Evolutionary conservation across 1,140 invertebrate genomes (phyloP), one percentile per base, ranked within the genome.

Genomic region (Drosophila ananassae): DNA sequence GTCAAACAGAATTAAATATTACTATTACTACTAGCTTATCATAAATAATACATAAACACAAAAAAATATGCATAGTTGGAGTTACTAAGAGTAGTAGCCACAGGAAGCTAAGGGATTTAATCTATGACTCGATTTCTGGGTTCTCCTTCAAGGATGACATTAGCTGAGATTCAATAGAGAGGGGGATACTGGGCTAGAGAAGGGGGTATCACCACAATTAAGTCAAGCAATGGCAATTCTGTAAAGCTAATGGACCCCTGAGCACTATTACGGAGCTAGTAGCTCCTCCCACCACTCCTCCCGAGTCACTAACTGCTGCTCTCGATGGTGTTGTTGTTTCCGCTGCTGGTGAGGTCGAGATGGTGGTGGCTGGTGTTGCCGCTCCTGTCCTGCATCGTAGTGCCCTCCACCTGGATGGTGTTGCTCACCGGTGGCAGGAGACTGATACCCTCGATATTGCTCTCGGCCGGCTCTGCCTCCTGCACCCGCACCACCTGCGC

Each of bases 51-150:
- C 10, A 47, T 64, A 51, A 50, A 64, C 51, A 73, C 32, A 55
- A 56, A 64, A 63, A 55, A 58, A 22, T 24, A 22, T 37, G 10
- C 3, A 37, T 37, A 5, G 24, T 22, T 10, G 24, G 54, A 28
- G 7, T 41, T 52, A 58, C 41, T 61, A 55, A 28, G 25, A 28
- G 25, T 5, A 28, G 7, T 28, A 28, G 25, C 7, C 25, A 28
- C 25, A 28, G 25, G 73, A 52, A 12, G 34, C 17, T 30, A 54
- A 47, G 48, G 34, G 44, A 51, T 62, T 66, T 61, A 81, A 72
- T 66, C 82, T 85, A 85, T 85, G 82, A 85, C 82, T 85, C 82
- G 82, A 85, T 85, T 87, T 78, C 25, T 28, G 25, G 25, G 25
- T 28, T 28, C 5, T 28, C 55, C 66, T 71, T 37, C n/a, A 44